These are phyloP conservation scores for Catharus minimus DNA, from an alignment of 2,113 vertebrate species.

Conservation along the genomic window DNA sequence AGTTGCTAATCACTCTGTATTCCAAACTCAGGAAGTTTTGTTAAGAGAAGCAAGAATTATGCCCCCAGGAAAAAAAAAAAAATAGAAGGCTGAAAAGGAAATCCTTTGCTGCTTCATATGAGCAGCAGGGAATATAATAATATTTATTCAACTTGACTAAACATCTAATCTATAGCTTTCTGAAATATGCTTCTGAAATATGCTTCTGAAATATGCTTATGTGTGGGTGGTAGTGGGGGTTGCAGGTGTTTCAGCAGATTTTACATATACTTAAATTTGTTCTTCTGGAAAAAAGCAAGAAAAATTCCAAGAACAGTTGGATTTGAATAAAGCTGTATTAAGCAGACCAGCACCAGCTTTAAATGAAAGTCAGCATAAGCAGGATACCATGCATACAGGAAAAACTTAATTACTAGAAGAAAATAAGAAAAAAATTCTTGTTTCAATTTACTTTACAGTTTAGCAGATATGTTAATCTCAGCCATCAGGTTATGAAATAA, in stretches of 20 bases:
- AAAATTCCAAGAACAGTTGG: not conserved
- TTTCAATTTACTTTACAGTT: not conserved
- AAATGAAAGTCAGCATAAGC: not conserved
- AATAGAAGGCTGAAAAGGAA: not conserved
- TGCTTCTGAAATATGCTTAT: not conserved
- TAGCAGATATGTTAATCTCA: not conserved
- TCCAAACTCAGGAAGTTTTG: not conserved
- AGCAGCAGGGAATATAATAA: not conserved
- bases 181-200: not conserved
- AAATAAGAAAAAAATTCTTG: not conserved
- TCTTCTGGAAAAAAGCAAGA: not conserved
- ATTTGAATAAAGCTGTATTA: not conserved
- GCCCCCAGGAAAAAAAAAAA: not conserved
- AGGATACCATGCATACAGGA: not conserved
- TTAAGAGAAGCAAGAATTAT: not conserved
- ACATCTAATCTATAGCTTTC: not conserved
- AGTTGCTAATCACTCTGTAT: not conserved
- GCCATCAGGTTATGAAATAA: not conserved
- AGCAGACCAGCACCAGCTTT: not conserved
- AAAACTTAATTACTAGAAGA: not conserved
- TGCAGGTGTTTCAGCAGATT: not conserved
- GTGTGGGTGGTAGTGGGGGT: not conserved
- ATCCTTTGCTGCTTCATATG: not conserved
- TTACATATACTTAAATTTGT: not conserved
- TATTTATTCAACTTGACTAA: not conserved